Evolutionary conservation across 2,113 vertebrate genomes (phyloP).

Genomic region (Felis catus): DNA sequence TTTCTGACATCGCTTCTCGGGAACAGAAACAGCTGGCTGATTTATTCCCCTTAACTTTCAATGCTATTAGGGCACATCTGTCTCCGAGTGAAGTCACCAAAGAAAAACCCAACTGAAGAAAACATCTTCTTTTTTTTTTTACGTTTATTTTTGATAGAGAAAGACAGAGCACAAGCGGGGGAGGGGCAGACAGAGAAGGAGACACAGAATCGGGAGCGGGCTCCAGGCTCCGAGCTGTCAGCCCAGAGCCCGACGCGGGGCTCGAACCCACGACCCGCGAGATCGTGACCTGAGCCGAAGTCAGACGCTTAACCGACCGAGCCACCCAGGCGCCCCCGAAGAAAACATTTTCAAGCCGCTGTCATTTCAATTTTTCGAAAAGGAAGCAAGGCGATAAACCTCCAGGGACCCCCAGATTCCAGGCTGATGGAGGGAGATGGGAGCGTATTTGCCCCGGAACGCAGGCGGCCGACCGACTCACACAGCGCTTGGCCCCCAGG

Average conservation of each 20-base stretch:
- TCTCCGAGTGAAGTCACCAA: conserved; percentile 64
- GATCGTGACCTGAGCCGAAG: no score
- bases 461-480: neutral
- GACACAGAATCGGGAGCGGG: no score
- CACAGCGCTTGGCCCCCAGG: neutral
- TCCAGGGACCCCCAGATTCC: conserved; percentile 3
- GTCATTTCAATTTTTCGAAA: conserved; percentile 55
- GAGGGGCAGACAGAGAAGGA: no score
- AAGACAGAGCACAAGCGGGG: no score
- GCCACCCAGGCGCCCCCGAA: neutral
- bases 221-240: no score
- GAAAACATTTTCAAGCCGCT: conserved; percentile 5
- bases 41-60: neutral
- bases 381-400: conserved; percentile 2
- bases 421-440: neutral
- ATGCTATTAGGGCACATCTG: conserved; percentile 67
- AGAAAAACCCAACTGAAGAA: conserved; percentile 59
- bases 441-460: neutral
- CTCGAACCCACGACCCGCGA: no score
- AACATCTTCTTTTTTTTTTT: neutral
- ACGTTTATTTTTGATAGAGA: no score
- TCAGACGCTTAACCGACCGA: no score
- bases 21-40: conserved; percentile 44
- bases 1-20: conserved; percentile 15
- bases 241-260: no score